Evolutionary conservation across 2,797 vertebrate species (phyloP).

Genomic region (Scolopax rusticola): DNA sequence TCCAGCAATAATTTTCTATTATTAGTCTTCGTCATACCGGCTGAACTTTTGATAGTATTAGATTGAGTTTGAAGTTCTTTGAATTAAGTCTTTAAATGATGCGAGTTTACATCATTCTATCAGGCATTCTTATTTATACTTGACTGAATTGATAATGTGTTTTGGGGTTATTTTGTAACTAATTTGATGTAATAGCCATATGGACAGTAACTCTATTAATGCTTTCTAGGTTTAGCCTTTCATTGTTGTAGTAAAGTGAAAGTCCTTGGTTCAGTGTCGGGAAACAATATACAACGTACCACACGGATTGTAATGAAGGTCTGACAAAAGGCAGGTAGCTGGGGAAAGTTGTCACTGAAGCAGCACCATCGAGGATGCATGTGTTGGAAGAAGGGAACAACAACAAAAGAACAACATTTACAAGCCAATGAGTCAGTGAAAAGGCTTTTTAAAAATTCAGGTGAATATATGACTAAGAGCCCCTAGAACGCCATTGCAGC

Average conservation of each 20-base stretch:
- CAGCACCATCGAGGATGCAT: slow-evolving; percentile 50
- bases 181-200: slow-evolving; percentile 86
- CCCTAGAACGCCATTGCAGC: slow-evolving; percentile 65
- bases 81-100: slow-evolving; percentile 82
- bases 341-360: slow-evolving; percentile 58
- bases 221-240: slow-evolving; percentile 77
- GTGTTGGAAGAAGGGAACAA: slow-evolving; percentile 51
- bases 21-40: slow-evolving; percentile 80
- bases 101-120: slow-evolving; percentile 84
- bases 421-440: slow-evolving; percentile 57
- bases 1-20: slow-evolving; percentile 86
- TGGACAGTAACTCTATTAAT: slow-evolving; percentile 77
- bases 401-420: slow-evolving; percentile 42
- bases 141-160: slow-evolving; percentile 82
- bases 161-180: slow-evolving; percentile 80
- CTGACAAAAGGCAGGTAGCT: slow-evolving; percentile 52
- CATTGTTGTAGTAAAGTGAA: slow-evolving; percentile 68
- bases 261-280: slow-evolving; percentile 75
- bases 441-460: slow-evolving; percentile 68
- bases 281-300: slow-evolving; percentile 69
- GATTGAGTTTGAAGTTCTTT: slow-evolving; percentile 81
- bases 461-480: slow-evolving; percentile 62
- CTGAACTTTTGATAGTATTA: slow-evolving; percentile 82
- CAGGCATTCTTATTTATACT: slow-evolving; percentile 86
- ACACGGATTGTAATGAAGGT: slow-evolving; percentile 50